phyloP scores from a whole-genome alignment of 2,888 invertebrate genomes.

The Ophioninae sp. region DNA sequence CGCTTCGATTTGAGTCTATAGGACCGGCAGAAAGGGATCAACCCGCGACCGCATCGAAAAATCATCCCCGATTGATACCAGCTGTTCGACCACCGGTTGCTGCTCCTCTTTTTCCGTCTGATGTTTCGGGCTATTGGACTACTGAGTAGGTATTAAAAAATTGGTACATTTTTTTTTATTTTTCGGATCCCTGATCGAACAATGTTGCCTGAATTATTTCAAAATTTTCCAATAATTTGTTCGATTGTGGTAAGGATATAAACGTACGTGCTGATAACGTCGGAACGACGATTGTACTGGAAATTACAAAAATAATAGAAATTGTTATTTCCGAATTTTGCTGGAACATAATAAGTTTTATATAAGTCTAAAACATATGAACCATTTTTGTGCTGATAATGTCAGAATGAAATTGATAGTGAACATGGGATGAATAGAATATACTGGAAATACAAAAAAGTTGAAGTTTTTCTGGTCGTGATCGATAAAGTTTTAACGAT shows the following conservation, averaged over 20 bases:
- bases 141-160: too few species aligned
- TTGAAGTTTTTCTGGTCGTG: background rate
- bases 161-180: too few species aligned
- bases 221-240: too few species aligned
- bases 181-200: too few species aligned
- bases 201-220: too few species aligned
- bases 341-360: too few species aligned
- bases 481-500: background rate
- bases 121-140: too few species aligned
- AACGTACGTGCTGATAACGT: background rate
- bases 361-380: too few species aligned
- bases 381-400: background rate
- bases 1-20: conserved; percentile 3
- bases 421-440: background rate
- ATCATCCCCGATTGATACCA: conserved; percentile 42
- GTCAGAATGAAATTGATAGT: background rate
- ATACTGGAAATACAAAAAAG: background rate
- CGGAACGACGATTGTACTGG: background rate
- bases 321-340: too few species aligned
- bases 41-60: background rate
- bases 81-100: conserved; percentile 65
- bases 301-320: too few species aligned
- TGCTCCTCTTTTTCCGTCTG: conserved; percentile 21
- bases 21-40: background rate
- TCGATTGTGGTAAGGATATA: too few species aligned